A percentile compares a stretch with the other conserved stretches of the same genome.
These are phyloP conservation scores for Parus major DNA, from an alignment of 2,113 vertebrate species.

Conservation along the genomic window DNA sequence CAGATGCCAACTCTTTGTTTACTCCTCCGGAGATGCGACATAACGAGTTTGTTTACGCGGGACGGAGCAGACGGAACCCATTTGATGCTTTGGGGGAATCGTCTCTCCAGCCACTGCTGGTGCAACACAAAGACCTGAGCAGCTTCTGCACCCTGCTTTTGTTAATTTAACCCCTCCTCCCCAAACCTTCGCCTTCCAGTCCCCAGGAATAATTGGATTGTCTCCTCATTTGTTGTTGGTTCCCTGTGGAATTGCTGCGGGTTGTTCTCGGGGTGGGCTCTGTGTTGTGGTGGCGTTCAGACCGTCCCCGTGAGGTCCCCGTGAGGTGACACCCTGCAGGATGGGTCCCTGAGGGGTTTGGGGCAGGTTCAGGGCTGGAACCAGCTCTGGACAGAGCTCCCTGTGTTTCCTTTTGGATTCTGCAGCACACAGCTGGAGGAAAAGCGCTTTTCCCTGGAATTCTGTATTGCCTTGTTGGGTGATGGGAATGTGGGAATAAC, in stretches of 20 bases:
- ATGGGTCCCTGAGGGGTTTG: background rate
- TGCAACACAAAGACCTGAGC: background rate
- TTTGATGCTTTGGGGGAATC: background rate
- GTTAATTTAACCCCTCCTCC: background rate
- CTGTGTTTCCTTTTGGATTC: background rate
- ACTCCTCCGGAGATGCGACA: background rate
- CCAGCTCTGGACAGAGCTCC: background rate
- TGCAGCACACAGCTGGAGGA: fast-evolving
- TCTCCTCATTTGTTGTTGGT: background rate
- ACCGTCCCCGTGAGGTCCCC: fast-evolving
- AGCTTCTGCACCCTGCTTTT: background rate
- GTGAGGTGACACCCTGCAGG: background rate
- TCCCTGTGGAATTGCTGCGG: background rate
- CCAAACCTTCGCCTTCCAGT: fast-evolving
- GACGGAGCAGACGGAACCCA: slow-evolving; percentile 11
- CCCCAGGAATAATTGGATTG: background rate
- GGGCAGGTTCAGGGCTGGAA: background rate
- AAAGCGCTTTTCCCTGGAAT: fast-evolving
- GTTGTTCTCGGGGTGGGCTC: background rate
- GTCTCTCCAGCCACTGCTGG: background rate
- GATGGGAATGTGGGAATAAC: background rate
- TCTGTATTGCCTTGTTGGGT: fast-evolving
- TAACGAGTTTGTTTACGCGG: slow-evolving; percentile 29
- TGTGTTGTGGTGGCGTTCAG: background rate
- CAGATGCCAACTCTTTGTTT: slow-evolving; percentile 45